Base-by-base conservation (phyloP, 1,140 invertebrate species). In the Antheraea pernyi region DNA sequence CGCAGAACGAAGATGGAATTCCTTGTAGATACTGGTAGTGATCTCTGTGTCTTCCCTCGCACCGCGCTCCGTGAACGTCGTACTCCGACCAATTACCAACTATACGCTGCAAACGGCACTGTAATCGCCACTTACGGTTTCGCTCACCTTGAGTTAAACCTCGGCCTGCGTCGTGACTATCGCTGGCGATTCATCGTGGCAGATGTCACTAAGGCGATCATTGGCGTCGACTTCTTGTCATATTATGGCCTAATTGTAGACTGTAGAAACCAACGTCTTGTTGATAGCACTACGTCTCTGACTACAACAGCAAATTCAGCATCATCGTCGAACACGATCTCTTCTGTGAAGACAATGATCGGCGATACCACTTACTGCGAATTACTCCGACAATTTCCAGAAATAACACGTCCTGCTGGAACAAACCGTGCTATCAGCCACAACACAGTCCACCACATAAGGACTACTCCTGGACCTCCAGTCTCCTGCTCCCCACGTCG, bases 181-280 rank as follows among this genome's bases (percentile, higher is more conserved):
- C 13, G 3, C 16, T 62, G 60, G 60, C 60, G 60, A 19, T 62
- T 62, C 60, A 62, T 19, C 19, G 60, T 62, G 7, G 60, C 60
- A 6, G 60, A 62, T 19, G 60, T 62, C 30, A 62, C 19, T 6
- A 62, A 19, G 22, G 60, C 60, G 6, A 62, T 22, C 3, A 62
- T 62, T 62, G 60, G 60, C 3, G 60, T 36, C 60, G 60, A 62
- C 60, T 62, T 62, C 19, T 22, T 62, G 7, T 62, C 60, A 7
- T 36, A 6, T 30, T 62, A 62, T 30, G 60, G 19, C 60, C 30
- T 62, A 13, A 62, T 62, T 3, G 60, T 62, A n/a, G 60, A 62
- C 22, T 22, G 60, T 13, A 7, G 13, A 18, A 60, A 70, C 19
- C 5, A 59, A n/a, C 58, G 58, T 19, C 58, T 59, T 6, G 13